Evolutionary conservation across 2,888 invertebrate species (phyloP), one percentile per base, ranked within the genome.

Genomic region (Scaptomyza flava): DNA sequence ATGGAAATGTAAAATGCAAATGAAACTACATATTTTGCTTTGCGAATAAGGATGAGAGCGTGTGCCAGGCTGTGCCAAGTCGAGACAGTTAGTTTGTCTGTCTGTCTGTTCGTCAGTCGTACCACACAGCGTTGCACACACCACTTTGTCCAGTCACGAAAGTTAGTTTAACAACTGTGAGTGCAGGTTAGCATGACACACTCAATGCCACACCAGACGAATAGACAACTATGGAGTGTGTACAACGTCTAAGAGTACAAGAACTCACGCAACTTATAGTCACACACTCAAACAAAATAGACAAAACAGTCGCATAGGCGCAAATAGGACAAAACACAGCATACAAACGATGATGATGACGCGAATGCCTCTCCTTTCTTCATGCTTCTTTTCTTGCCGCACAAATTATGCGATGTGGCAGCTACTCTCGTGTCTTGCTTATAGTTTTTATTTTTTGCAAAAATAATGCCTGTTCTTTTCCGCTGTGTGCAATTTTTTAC

Each of bases 1-100:
- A 71, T 79, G 85, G 77, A 85, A 83, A 83, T 83, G 80, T 87
- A 79, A 87, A 87, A 85, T 80, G 85, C 87, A 87, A 83, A 87
- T 85, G 82, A 72, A 83, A 81, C 83, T 87, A 87, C 76, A 54
- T 66, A 64, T 60, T 41, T 60, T 59, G 59, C 52, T 46, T 51
- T 46, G 43, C 8, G 56, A 33, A 27, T 42, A 41, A 41, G 46
- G 45, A 45, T 52, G 61, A 30, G 33, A 51, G 65, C 46, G 69
- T 69, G 71, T 66, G 81, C 65, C 70, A 77, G 68, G 73, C 68
- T 30, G 85, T 76, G 85, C 75, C 87, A 86, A 50, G 50, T 50
- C 50, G 50, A 34, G 77, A 46, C 61, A 68, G 66, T n/a, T 9
- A 7, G n/a, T 50, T n/a, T n/a, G 9, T 50, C 20, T 0, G 50